Evolutionary conservation across 1,140 invertebrate genomes (phyloP), one percentile per base, ranked within the genome.

Genomic region (Lutraria rhynchaena): DNA sequence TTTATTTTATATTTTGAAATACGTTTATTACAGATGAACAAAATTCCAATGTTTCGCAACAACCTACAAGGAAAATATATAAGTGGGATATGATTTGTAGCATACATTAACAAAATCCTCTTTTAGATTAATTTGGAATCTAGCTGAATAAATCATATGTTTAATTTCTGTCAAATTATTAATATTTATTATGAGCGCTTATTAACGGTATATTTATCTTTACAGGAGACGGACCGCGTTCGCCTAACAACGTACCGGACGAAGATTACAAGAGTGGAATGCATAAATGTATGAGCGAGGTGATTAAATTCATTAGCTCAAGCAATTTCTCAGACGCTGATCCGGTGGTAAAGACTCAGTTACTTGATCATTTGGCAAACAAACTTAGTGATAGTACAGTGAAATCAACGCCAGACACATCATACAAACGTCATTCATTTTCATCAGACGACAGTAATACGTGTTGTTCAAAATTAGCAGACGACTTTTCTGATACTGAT

Each of bases 231-330:
- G 9, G 37, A 13, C 17, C 29, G 13, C 57, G 27, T 3, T 24
- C 55, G 24, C 35, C 75, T 3, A 46, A 17, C 58, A 22, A 15
- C 7, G n/a, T 24, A 0, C 17, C 15, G 7, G 76, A 80, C 24
- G 65, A 70, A 11, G 76, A 80, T 27, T 80, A 80, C 53, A 58
- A 63, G 33, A 80, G 61, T 57, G 76, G 76, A 5, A 67, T 80
- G 37, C 44, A 80, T 24, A 70, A 51, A 3, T 80, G 76, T 46
- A 67, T 80, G 31, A 70, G 76, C 33, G 76, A 80, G 46, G 76
- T 80, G 13, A 80, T 80, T 9, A 69, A 70, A 35, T 58, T 67
- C 33, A 51, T 80, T 13, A 53, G 60, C 49, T 58, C 76, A 7
- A 80, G 31, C n/a, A 41, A 69, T n/a, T 58, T 80, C 15, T 53